phyloP scores from a whole-genome alignment of 2,113 vertebrate species.

The Brevimyrus niger region DNA sequence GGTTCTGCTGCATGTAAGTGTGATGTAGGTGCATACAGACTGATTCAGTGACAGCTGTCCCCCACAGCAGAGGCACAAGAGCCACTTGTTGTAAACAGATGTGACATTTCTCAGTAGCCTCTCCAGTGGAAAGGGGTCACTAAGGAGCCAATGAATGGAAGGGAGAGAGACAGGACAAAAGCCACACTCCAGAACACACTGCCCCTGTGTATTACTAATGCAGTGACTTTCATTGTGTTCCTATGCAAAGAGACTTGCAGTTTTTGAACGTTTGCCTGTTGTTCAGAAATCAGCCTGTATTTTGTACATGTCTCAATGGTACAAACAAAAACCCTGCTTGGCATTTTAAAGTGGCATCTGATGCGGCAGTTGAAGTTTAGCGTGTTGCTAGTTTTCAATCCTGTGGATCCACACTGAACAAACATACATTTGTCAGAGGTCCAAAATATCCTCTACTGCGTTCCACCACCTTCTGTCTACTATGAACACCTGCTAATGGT shows the following conservation, averaged over 20 bases:
- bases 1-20: neutral
- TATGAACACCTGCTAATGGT: neutral
- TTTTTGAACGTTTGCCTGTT: neutral
- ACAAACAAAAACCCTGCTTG: neutral
- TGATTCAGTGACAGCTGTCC: neutral
- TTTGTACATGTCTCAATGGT: neutral
- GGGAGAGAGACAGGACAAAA: neutral
- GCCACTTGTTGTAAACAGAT: neutral
- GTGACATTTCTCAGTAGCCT: neutral
- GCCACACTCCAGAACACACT: neutral
- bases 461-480: neutral
- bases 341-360: neutral
- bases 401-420: neutral
- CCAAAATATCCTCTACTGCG: neutral
- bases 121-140: neutral
- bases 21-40: neutral
- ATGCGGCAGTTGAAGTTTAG: neutral
- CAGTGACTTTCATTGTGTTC: neutral
- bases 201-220: neutral
- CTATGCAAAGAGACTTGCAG: neutral
- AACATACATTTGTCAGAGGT: neutral
- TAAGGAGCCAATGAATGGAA: neutral
- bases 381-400: neutral
- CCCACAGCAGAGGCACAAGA: neutral
- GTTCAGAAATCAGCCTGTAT: neutral